Conservation (phyloP, 2,113 vertebrate species). For the Herpetotheres cachinnans region DNA sequence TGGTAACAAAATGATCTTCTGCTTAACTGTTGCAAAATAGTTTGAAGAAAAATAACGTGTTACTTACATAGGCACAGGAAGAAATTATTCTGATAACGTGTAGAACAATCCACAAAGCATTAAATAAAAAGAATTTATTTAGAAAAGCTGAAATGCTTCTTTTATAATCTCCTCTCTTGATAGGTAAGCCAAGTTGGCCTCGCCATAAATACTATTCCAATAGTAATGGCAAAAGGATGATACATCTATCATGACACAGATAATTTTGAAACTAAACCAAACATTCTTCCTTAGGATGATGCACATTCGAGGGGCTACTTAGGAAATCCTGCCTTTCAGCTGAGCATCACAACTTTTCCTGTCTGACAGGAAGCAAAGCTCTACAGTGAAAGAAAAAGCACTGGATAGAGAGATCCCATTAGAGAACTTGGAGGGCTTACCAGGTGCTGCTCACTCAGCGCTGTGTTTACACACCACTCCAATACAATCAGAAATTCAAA, state of each 20-base stretch:
- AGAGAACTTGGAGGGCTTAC: neutral
- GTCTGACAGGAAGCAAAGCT: neutral
- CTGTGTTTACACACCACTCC: neutral
- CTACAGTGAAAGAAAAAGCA: neutral
- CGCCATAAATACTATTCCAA: neutral
- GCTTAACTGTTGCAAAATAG: neutral
- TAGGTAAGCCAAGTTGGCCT: neutral
- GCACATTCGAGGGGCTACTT: neutral
- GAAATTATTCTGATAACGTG: neutral
- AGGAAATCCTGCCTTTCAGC: neutral
- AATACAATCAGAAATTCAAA: neutral
- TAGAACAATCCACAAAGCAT: neutral
- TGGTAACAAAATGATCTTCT: neutral
- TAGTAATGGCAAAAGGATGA: neutral
- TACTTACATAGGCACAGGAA: neutral
- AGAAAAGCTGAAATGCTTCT: neutral
- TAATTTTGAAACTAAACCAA: neutral
- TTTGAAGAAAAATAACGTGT: neutral
- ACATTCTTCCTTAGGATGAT: neutral
- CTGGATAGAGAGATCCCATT: neutral
- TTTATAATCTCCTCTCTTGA: neutral
- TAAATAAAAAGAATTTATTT: neutral
- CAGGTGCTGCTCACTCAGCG: neutral
- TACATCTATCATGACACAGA: neutral
- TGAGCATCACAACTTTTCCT: neutral